Conservation (phyloP, 2,888 invertebrate species). For the Harpalus rubripes region DNA sequence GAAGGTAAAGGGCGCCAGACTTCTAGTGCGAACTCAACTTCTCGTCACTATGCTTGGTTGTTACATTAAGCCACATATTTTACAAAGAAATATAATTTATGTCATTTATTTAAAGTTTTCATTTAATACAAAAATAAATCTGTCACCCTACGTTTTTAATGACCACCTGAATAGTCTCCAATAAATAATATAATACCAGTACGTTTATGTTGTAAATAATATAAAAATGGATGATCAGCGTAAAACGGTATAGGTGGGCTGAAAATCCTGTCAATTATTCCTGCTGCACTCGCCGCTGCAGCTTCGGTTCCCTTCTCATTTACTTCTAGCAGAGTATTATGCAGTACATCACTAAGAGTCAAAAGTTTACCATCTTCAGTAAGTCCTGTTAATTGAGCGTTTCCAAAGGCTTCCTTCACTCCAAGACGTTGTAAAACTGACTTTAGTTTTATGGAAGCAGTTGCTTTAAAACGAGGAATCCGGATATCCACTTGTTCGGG, state of each 20-base stretch:
- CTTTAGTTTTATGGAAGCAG: background rate
- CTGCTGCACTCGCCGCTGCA: slow-evolving; percentile 67
- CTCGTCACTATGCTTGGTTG: too few species aligned
- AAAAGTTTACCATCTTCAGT: slow-evolving; percentile 49
- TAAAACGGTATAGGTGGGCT: slow-evolving; percentile 49
- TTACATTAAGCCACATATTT: too few species aligned
- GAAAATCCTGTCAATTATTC: slow-evolving; percentile 51
- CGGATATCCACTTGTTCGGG: slow-evolving; percentile 39
- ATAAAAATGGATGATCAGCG: slow-evolving; percentile 65
- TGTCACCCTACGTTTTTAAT: background rate
- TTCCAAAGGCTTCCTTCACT: slow-evolving; percentile 58
- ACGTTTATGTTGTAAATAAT: slow-evolving; percentile 52
- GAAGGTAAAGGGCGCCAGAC: too few species aligned
- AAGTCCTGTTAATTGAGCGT: slow-evolving; percentile 64
- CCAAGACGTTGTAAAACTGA: slow-evolving; percentile 56
- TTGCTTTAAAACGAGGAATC: slow-evolving; percentile 9
- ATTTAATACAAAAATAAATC: slow-evolving; percentile 34
- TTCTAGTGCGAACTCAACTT: too few species aligned
- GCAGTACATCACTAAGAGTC: slow-evolving; percentile 63
- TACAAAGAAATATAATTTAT: background rate
- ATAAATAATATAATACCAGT: slow-evolving; percentile 57
- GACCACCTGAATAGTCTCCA: slow-evolving; percentile 41
- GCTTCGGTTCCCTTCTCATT: slow-evolving; percentile 68
- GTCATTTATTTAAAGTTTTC: background rate
- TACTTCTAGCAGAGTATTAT: slow-evolving; percentile 67